phyloP scores from a whole-genome alignment of 2,888 invertebrate genomes.

The Ferdinandea cuprea region DNA sequence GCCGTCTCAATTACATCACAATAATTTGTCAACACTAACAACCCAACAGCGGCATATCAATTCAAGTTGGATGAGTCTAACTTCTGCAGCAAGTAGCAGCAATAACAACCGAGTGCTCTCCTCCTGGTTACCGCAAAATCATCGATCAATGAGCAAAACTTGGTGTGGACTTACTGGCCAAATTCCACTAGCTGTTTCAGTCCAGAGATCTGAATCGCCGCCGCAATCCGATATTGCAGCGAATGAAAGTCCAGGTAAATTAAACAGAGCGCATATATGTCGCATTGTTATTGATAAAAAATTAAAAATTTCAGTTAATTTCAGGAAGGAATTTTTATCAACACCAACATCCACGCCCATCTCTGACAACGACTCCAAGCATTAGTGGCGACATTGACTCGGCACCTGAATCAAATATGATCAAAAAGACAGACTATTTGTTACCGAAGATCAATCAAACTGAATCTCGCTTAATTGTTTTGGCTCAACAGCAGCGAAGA shows the following conservation, averaged over 20 bases:
- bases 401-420: not conserved
- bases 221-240: not conserved
- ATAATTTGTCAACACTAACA: not conserved
- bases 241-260: constrained; percentile 12
- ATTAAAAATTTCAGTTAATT: constrained; percentile 48
- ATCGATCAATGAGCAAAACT: constrained; percentile 66
- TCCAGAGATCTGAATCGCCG: not conserved
- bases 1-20: constrained; percentile 18
- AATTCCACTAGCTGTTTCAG: constrained; percentile 13
- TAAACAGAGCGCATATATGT: not conserved
- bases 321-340: constrained; percentile 27
- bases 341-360: constrained; percentile 1
- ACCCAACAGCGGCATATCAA: constrained; percentile 17
- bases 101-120: constrained; percentile 59
- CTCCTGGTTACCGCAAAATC: constrained; percentile 64
- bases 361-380: constrained; percentile 3
- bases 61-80: constrained; percentile 56
- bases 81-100: constrained; percentile 45
- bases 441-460: constrained; percentile 4
- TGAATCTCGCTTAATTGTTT: constrained; percentile 11
- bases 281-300: constrained; percentile 1
- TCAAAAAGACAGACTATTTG: not conserved
- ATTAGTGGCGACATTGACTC: constrained; percentile 24
- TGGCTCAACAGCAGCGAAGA: constrained; percentile 27
- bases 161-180: constrained; percentile 56